Evolutionary conservation across 2,797 vertebrate species (phyloP), one percentile per base, ranked within the genome.

Genomic region (Tadarida brasiliensis): DNA sequence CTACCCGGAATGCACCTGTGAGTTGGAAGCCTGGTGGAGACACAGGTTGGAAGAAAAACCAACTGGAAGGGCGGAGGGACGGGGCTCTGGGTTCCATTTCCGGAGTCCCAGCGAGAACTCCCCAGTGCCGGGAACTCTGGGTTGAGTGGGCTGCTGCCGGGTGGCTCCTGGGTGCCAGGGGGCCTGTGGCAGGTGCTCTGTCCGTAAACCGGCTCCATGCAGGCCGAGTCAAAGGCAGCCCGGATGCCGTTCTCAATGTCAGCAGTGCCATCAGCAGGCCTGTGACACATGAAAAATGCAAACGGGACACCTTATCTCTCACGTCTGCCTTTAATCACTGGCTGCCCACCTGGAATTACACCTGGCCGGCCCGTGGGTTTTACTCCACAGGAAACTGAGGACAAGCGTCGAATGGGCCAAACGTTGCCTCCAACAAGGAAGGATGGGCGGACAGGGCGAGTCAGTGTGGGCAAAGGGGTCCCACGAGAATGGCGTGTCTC

Each of bases 341-440:
- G 20, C 63, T 82, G 70, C 54, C 74, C 9, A 59, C 70, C 93
- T 73, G 28, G 30, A 77, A 15, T 54, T 81, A 49, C 83, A 87
- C 47, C 82, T 56, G 47, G 49, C 54, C 11, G 28, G 54, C 70
- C n/a, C 74, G 0, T 3, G 10, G 44, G 12, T 2, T 0, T 0
- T 70, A 2, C 89, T 89, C 30, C 44, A 35, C 3, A 61, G 83
- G 93, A 82, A 89, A 35, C 80, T 81, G 95, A 47, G 85, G 57
- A 78, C 47, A 84, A 28, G 0, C 0, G 6, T 35, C 81, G 33
- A 51, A 56, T 9, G 82, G 57, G 63, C 91, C 92, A 30, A 35
- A 0, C 0, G 3, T 87, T 89, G 77, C 92, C 90, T 44, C 19
- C 65, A 74, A 35, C 78, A 84, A 96, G 92, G 83, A 96, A 97